A percentile compares a stretch with the other conserved stretches of the same genome.
Conservation (phyloP, 2,888 invertebrate genomes). For the Lithophane leautieri region DNA sequence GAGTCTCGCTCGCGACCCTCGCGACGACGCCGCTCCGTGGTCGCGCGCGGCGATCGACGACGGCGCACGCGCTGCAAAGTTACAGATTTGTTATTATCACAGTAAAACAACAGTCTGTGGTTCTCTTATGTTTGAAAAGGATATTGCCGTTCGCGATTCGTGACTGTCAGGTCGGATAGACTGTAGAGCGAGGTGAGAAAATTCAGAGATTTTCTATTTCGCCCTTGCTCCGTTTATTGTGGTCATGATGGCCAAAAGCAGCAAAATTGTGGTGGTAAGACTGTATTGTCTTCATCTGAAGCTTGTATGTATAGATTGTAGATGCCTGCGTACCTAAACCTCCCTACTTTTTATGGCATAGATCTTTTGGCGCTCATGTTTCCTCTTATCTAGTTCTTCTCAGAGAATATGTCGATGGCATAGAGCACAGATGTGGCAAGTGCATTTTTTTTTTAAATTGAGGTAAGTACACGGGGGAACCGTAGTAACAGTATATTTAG, state of each 20-base stretch:
- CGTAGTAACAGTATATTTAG: too few relatives aligned
- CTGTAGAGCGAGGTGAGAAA: neutral
- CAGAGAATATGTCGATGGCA: neutral
- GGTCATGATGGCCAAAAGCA: neutral
- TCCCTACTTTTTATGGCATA: neutral
- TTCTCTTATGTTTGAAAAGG: neutral
- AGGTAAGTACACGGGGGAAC: too few relatives aligned
- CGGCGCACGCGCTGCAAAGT: slow-evolving; percentile 79
- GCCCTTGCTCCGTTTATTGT: neutral
- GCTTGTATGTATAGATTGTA: too few relatives aligned
- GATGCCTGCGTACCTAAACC: neutral
- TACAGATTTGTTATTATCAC: neutral
- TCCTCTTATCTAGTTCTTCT: neutral
- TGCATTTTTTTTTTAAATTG: too few relatives aligned
- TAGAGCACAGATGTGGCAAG: too few relatives aligned
- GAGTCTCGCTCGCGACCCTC: slow-evolving; percentile 80
- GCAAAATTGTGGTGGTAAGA: too few relatives aligned
- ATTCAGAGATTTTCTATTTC: neutral
- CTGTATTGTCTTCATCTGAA: too few relatives aligned
- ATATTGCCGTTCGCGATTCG: neutral
- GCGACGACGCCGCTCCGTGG: slow-evolving; percentile 82
- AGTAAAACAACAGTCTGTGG: neutral
- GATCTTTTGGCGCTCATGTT: neutral
- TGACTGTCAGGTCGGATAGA: neutral
- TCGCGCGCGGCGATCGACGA: slow-evolving; percentile 79